Evolutionary conservation across 2,113 vertebrate species (phyloP), one percentile per base, ranked within the genome.

Genomic region (Crypturellus undulatus): DNA sequence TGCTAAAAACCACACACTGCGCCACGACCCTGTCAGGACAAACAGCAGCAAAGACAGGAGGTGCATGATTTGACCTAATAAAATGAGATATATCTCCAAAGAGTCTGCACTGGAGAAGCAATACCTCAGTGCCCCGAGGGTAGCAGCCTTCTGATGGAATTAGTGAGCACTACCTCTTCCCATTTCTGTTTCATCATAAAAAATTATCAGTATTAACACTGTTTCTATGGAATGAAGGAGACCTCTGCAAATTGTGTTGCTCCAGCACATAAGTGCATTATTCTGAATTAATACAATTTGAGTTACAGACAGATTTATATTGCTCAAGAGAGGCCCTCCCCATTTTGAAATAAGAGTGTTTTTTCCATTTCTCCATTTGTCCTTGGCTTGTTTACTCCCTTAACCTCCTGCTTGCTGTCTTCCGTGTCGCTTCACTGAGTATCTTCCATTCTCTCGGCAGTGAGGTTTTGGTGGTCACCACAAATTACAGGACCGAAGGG

Each of bases 241-340:
- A 65, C 20, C 26, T 24, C 7, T 1, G n/a, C 3, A 5, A 40
- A 67, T 9, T n/a, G 59, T 49, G 28, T 26, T 78, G 20, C 49
- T 92, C 45, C 40, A 52, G 21, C 12, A 17, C 26, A 0, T 7
- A 51, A 84, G 12, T n/a, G 25, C 14, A 11, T 77, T 20, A 54
- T 47, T 79, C n/a, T 16, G 18, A 89, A 38, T 56, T 56, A 49
- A 79, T 14, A 77, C 24, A 83, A 63, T 21, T 6, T 20, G 26
- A 12, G 1, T 3, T 9, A 67, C 0, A 85, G 7, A 58, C 0
- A 85, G 7, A 58, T 34, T 47, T 30, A 24, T 2, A 6, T 0
- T 18, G 67, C 28, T 52, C 60, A 90, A n/a, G 0, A 87, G 75
- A 72, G 17, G 9, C 70, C 64, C 0, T 1, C 30, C n/a, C 40